These are phyloP conservation scores for Antechinus flavipes DNA, from an alignment of 2,113 vertebrate genomes.

Conservation along the genomic window DNA sequence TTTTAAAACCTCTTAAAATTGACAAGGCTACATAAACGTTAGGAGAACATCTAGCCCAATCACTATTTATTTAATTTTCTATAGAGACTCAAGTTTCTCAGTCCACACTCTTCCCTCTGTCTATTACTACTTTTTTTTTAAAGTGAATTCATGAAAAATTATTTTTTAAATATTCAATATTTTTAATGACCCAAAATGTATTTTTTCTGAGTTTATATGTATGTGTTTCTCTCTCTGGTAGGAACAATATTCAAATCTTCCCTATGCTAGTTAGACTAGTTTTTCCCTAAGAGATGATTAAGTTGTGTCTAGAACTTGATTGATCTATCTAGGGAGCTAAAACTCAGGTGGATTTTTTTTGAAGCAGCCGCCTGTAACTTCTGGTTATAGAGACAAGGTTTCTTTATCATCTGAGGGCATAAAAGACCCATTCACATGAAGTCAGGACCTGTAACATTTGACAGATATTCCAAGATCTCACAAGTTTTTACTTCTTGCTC, in stretches of 20 bases:
- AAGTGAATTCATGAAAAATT: slow-evolving; percentile 44
- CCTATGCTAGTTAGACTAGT: not conserved
- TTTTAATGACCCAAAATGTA: not conserved
- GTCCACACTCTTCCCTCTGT: slow-evolving; percentile 40
- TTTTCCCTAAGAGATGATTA: not conserved
- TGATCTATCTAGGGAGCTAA: not conserved
- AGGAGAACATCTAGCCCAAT: slow-evolving; percentile 49
- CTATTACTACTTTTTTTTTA: not conserved
- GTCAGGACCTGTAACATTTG: not conserved
- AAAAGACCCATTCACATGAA: not conserved
- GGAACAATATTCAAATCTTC: not conserved
- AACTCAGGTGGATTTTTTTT: not conserved
- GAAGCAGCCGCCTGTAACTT: not conserved
- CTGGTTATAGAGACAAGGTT: not conserved
- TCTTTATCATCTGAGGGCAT: not conserved
- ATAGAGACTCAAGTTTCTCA: slow-evolving; percentile 53
- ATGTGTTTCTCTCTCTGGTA: not conserved
- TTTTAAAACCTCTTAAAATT: slow-evolving; percentile 58
- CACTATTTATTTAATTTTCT: slow-evolving; percentile 56
- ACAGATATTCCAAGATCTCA: not conserved
- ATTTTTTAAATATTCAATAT: not conserved
- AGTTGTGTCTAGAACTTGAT: not conserved
- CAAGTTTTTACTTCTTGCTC: not conserved
- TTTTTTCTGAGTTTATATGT: not conserved
- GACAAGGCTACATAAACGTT: slow-evolving; percentile 53